Percentiles rank a stretch among this genome's conserved stretches.
phyloP scores from a whole-genome alignment of 2,888 invertebrate species.

The Ophion slaviceki region DNA sequence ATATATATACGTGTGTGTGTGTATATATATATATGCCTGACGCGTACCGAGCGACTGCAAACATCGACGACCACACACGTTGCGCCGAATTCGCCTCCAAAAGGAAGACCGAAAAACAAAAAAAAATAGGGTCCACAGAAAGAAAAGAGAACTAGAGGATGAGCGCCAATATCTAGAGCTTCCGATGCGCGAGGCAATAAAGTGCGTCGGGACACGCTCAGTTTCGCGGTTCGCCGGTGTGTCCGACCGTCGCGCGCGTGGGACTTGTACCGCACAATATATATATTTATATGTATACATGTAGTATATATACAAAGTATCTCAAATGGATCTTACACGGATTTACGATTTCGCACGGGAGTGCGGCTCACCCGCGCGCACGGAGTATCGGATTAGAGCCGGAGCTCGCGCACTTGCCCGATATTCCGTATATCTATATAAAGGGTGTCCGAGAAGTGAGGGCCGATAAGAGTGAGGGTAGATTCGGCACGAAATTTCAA shows the following conservation, averaged over 20 bases:
- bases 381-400: conserved; percentile 60
- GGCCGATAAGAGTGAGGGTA: no score
- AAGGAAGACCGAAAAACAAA: conserved; percentile 27
- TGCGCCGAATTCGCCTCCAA: conserved; percentile 63
- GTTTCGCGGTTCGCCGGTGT: conserved; percentile 31
- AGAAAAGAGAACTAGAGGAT: background rate
- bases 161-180: background rate
- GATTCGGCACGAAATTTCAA: no score
- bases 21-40: no score
- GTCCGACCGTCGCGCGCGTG: conserved; percentile 66
- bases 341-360: conserved; percentile 72
- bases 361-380: background rate
- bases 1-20: no score
- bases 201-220: conserved; percentile 27
- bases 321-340: conserved; percentile 71
- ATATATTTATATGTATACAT: background rate
- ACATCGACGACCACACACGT: conserved; percentile 74
- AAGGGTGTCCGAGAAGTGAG: background rate
- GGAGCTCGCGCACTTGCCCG: conserved; percentile 31
- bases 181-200: conserved; percentile 48
- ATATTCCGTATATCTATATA: conserved; percentile 4
- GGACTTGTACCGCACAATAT: conserved; percentile 61
- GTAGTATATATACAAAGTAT: conserved; percentile 56
- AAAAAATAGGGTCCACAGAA: conserved; percentile 37
- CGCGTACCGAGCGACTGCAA: background rate